Evolutionary conservation across 2,797 vertebrate genomes (phyloP), one percentile per base, ranked within the genome.

Genomic region (Notoglanidium macrostoma): DNA sequence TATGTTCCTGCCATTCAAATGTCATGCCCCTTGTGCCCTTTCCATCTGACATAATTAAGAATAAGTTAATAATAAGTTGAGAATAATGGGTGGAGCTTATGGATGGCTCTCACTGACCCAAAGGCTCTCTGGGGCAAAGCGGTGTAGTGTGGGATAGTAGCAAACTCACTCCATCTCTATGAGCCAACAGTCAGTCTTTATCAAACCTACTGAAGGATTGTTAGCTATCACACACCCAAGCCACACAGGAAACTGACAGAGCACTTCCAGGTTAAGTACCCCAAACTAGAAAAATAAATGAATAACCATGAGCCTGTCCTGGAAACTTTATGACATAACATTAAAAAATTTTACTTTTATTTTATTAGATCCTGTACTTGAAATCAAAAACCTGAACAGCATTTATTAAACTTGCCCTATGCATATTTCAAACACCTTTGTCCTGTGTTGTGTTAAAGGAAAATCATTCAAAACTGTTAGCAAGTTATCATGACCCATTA

Each of bases 51-150:
- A 78, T 29, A 61, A 44, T 3, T 61, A 44, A 61, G 21, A 61
- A 12, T 57, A 57, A n/a, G 19, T 61, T 23, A 59, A 59, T 9
- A 59, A 78, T 32, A 74, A 49, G 5, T 29, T 44, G 46, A 4
- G 14, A 17, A 61, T 44, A 76, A 10, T 21, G n/a, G 79, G 74
- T 44, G 77, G 55, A 67, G 82, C 74, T 46, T 67, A 40, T 23
- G 35, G 17, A 26, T 32, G 35, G 2, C 26, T 55, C 15, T 70
- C 67, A 87, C 32, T 29, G 90, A 90, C 83, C 87, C 10, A 86
- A 87, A 90, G 94, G 94, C 73, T 89, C 94, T 89, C 92, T 57
- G 86, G 94, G 93, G 21, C 87, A 0, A 72, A 72, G 89, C 91
- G 94, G 94, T 87, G 91, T 87, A 70, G 44, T 51, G 14, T 79